Evolutionary conservation across 2,113 vertebrate species (phyloP).

Genomic region (Psammodynastes pulverulentus): DNA sequence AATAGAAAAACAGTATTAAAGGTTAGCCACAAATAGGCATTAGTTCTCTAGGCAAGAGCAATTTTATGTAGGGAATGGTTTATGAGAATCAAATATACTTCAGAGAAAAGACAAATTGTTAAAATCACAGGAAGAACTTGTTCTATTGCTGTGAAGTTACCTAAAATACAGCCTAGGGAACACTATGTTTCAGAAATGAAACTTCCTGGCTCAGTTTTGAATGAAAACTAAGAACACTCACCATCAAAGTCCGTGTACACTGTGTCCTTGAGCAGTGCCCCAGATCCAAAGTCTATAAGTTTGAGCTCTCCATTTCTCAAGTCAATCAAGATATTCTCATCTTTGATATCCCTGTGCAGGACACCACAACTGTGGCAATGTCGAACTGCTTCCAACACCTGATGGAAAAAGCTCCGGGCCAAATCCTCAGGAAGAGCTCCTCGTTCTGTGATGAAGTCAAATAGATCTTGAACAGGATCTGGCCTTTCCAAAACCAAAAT

Average conservation of each 20-base stretch:
- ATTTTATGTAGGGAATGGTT: neutral
- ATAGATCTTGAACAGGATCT: constrained; percentile 85
- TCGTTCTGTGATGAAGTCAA: constrained; percentile 90
- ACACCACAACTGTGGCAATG: constrained; percentile 88
- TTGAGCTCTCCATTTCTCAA: constrained; percentile 85
- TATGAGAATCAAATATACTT: neutral
- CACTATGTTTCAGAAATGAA: neutral
- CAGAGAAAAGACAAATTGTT: neutral
- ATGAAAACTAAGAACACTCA: constrained; percentile 66
- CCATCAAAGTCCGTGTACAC: constrained; percentile 93
- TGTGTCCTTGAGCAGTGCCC: constrained; percentile 89
- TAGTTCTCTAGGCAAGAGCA: neutral
- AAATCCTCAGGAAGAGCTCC: constrained; percentile 84
- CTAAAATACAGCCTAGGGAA: neutral
- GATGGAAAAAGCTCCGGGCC: constrained; percentile 84
- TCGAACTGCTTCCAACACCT: constrained; percentile 87
- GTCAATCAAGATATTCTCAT: constrained; percentile 90
- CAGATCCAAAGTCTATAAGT: constrained; percentile 94
- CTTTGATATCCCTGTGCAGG: constrained; percentile 91
- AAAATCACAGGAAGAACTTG: neutral
- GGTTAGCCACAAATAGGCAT: neutral
- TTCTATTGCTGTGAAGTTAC: neutral
- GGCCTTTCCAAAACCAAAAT: constrained; percentile 88
- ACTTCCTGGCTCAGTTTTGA: neutral
- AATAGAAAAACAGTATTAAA: neutral